Evolutionary conservation across 2,113 vertebrate genomes (phyloP).

Genomic region (Bagarius yarrelli): DNA sequence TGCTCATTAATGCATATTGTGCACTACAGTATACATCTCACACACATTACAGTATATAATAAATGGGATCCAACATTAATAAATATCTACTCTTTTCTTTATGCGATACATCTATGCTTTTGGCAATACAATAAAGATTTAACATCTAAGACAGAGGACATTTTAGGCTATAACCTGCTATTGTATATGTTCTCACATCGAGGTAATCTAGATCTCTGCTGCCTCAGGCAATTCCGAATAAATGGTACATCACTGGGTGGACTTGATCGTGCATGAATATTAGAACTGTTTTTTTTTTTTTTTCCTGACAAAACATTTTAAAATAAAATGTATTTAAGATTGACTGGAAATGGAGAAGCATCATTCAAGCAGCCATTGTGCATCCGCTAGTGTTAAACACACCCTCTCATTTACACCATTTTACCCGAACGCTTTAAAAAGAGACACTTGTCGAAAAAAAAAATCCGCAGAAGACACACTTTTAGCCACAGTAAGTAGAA

Average conservation of each 20-base stretch:
- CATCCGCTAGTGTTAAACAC: slow-evolving; percentile 23
- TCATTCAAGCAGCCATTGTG: slow-evolving; percentile 42
- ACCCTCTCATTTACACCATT: slow-evolving; percentile 37
- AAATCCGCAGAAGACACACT: background rate
- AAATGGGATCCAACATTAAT: background rate
- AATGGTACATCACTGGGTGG: background rate
- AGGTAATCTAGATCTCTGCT: background rate
- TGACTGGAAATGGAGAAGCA: slow-evolving; percentile 34
- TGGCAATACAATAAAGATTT: background rate
- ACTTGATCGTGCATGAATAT: background rate
- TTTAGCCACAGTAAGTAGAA: background rate
- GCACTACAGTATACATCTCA: background rate
- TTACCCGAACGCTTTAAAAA: background rate
- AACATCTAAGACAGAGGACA: background rate
- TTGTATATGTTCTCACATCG: background rate
- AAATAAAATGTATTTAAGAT: slow-evolving; percentile 9
- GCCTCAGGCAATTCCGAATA: background rate
- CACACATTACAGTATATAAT: background rate
- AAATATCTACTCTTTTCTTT: background rate
- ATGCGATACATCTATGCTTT: background rate
- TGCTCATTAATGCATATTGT: background rate
- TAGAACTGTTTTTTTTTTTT: background rate
- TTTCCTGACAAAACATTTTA: slow-evolving; percentile 11
- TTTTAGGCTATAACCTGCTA: background rate
- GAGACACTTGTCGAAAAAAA: background rate